Evolutionary conservation across 2,797 vertebrate species (phyloP).

Genomic region (Alosa sapidissima): DNA sequence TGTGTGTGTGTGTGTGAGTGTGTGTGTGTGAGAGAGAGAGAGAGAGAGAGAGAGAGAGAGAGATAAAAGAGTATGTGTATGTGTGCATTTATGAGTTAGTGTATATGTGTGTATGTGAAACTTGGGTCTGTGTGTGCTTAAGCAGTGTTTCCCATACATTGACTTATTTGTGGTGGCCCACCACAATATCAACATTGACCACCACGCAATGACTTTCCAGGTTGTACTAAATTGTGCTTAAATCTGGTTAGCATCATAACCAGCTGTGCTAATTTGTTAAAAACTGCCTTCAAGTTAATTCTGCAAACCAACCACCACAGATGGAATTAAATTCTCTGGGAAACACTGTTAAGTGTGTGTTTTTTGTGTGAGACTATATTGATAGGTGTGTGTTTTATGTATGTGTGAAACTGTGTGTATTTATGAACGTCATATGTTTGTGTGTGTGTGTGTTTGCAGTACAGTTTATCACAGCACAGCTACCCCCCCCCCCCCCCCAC

Average conservation of each 20-base stretch:
- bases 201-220: too few relatives aligned
- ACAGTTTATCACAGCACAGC: not conserved
- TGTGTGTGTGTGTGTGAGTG: not conserved
- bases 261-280: too few relatives aligned
- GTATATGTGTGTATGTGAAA: not conserved
- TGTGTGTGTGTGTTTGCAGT: not conserved
- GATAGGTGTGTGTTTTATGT: not conserved
- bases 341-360: not conserved
- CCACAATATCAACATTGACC: too few relatives aligned
- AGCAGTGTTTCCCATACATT: too few relatives aligned
- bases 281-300: too few relatives aligned
- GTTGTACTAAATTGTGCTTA: too few relatives aligned
- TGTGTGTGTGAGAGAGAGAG: not conserved
- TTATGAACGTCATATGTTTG: not conserved
- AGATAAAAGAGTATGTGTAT: not conserved
- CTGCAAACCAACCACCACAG: too few relatives aligned
- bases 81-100: not conserved
- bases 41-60: too few relatives aligned
- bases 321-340: too few relatives aligned
- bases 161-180: too few relatives aligned
- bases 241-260: too few relatives aligned
- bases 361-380: not conserved
- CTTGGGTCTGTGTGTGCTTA: not conserved
- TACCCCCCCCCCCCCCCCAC: not conserved
- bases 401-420: not conserved